These are phyloP conservation scores for Nipponia nippon DNA, from an alignment of 2,113 vertebrate species.

Conservation along the genomic window DNA sequence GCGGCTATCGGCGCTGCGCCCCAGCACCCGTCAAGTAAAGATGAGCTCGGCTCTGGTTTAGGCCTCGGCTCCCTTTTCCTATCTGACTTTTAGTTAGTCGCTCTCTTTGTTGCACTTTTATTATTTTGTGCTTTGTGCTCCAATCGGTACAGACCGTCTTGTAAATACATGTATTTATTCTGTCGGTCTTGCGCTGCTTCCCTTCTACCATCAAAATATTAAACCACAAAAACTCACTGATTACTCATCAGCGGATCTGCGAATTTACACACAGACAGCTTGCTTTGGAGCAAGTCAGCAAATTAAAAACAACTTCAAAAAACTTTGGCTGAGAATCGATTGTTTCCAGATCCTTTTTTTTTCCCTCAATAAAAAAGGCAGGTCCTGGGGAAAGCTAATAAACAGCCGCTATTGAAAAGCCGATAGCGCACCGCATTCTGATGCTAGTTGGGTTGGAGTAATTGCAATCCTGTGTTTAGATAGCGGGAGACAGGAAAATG, in stretches of 20 bases:
- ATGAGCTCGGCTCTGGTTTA: background rate
- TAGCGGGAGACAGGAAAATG: background rate
- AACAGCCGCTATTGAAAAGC: background rate
- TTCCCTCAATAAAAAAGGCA: background rate
- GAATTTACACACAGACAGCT: constrained; percentile 16
- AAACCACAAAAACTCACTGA: constrained; percentile 41
- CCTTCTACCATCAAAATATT: constrained; percentile 24
- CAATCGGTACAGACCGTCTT: background rate
- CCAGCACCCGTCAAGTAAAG: background rate
- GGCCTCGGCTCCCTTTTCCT: background rate
- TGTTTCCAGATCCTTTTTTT: background rate
- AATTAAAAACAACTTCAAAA: constrained; percentile 10
- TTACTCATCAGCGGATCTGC: background rate
- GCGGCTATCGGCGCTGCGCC: background rate
- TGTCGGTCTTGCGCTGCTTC: background rate
- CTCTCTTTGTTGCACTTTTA: background rate
- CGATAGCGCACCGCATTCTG: background rate
- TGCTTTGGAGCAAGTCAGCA: constrained; percentile 38
- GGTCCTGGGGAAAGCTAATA: background rate
- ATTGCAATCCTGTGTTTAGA: background rate
- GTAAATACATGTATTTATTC: background rate
- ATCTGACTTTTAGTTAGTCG: background rate
- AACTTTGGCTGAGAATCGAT: constrained; percentile 31
- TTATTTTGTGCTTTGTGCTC: background rate
- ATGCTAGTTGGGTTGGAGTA: background rate